Evolutionary conservation across 1,140 invertebrate species (phyloP).

Genomic region (Calliphora vicina): DNA sequence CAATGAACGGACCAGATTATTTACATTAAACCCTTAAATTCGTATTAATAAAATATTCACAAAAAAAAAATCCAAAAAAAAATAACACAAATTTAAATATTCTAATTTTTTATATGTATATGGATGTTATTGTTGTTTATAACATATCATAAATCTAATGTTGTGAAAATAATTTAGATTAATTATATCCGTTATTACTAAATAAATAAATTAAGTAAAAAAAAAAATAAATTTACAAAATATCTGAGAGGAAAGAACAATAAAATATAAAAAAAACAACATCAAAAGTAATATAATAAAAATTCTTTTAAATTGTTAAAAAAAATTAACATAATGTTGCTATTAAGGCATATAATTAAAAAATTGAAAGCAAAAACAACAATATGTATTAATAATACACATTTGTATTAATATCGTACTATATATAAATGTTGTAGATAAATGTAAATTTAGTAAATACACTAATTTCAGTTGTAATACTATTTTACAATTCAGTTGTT

Average conservation of each 20-base stretch:
- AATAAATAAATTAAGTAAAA: conserved; percentile 25
- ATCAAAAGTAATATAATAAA: background rate
- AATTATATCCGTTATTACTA: conserved; percentile 31
- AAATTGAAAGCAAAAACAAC: background rate
- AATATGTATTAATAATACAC: background rate
- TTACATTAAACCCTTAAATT: background rate
- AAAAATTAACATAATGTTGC: conserved; percentile 31
- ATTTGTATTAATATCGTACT: background rate
- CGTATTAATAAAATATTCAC: background rate
- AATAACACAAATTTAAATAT: background rate
- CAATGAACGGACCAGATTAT: background rate
- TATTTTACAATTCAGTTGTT: background rate
- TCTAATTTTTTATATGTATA: background rate
- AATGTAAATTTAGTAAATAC: background rate
- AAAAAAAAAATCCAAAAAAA: background rate
- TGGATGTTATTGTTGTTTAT: background rate
- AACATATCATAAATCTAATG: conserved; percentile 24
- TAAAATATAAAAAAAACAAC: background rate
- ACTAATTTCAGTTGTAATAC: background rate
- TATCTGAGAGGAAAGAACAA: background rate
- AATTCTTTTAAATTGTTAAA: background rate
- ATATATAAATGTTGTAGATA: background rate
- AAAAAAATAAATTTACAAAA: conserved; percentile 16
- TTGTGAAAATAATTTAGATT: conserved; percentile 32
- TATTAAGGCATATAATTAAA: conserved; percentile 20